These are phyloP conservation scores for Cataglyphis albicans DNA, from an alignment of 2,888 invertebrate genomes.

Conservation along the genomic window DNA sequence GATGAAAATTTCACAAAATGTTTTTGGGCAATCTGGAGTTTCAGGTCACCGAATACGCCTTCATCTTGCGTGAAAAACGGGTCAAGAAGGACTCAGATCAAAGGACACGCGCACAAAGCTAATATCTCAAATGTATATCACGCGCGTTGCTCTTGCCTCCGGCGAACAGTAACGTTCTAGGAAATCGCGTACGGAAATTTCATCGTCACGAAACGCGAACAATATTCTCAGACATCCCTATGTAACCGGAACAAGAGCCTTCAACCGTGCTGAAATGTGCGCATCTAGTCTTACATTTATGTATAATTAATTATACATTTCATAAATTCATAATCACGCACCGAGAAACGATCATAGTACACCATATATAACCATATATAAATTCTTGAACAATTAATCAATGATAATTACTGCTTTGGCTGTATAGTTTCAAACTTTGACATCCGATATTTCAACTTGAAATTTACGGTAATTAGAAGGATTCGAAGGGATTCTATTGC, in stretches of 20 bases:
- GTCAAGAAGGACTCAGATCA: constrained; percentile 41
- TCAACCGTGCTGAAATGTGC: not conserved
- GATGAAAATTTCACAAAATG: constrained; percentile 13
- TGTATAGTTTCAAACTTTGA: constrained; percentile 36
- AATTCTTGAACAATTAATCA: constrained; percentile 49
- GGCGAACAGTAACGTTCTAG: constrained; percentile 22
- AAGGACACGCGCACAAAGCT: constrained; percentile 39
- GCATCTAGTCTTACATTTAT: not conserved
- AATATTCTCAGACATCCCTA: constrained; percentile 18
- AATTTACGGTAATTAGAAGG: constrained; percentile 28
- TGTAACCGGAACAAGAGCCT: constrained; percentile 4
- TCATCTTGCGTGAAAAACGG: constrained; percentile 17
- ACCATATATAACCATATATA: not conserved
- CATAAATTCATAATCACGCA: constrained; percentile 30
- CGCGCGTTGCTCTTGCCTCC: constrained; percentile 18
- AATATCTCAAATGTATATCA: constrained; percentile 38
- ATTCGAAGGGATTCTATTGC: not conserved
- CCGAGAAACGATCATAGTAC: not conserved
- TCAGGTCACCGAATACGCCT: constrained; percentile 14
- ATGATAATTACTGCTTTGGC: constrained; percentile 30
- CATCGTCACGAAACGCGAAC: constrained; percentile 50
- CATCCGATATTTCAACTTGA: constrained; percentile 37
- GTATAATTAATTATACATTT: constrained; percentile 41
- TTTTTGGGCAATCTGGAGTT: constrained; percentile 17
- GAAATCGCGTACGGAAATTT: constrained; percentile 48